Conservation (phyloP, 2,113 vertebrate genomes). For the Sinocyclocheilus grahami region DNA sequence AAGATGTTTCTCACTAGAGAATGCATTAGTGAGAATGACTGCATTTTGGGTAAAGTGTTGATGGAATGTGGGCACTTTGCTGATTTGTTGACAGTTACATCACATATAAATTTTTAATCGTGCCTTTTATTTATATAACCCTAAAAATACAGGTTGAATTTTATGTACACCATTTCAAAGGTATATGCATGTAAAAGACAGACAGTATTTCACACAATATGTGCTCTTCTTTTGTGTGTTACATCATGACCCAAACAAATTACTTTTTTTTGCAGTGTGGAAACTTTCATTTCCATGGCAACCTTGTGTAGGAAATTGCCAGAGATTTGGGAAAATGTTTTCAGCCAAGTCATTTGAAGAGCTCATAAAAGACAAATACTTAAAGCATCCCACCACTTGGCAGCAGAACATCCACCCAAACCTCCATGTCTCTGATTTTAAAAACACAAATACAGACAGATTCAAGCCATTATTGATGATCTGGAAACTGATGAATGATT, state of each 20-base stretch:
- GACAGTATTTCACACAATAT: neutral
- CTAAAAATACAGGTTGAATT: neutral
- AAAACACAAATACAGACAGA: conserved; percentile 1
- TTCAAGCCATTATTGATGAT: neutral
- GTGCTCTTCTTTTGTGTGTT: conserved; percentile 62
- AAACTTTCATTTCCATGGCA: conserved; percentile 76
- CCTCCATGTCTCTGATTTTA: neutral
- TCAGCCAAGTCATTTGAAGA: conserved; percentile 46
- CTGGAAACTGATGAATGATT: neutral
- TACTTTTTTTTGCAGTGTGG: conserved; percentile 55
- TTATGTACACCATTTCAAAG: neutral
- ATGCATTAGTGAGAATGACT: neutral
- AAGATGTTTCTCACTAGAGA: neutral
- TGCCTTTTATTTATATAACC: neutral
- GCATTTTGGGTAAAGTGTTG: neutral
- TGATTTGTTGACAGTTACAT: neutral
- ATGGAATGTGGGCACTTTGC: neutral
- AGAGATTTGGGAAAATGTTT: conserved; percentile 37
- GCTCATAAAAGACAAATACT: conserved; percentile 32
- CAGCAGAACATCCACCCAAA: conserved; percentile 15
- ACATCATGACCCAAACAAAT: conserved; percentile 70
- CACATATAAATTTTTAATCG: neutral
- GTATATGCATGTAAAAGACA: neutral
- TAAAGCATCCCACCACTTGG: conserved; percentile 40
- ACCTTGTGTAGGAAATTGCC: conserved; percentile 58